Evolutionary conservation across 2,113 vertebrate species (phyloP), one percentile per base, ranked within the genome.

Genomic region (Cynoglossus semilaevis): DNA sequence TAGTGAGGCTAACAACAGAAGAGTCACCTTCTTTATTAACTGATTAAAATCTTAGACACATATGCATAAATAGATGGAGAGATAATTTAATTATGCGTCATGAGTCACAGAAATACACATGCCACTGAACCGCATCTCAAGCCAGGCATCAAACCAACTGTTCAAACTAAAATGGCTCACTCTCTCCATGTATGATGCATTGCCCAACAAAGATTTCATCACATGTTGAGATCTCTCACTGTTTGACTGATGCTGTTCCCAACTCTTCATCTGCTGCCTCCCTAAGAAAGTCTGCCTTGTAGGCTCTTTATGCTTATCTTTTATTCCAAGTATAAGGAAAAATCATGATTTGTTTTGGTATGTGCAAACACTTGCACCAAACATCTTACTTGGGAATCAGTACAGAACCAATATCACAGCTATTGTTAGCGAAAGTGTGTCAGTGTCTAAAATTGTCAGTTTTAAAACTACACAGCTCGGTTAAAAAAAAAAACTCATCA

Each of bases 161-260:
- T 60, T 83, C 64, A 75, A 71, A 58, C 67, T 51, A 81, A 71
- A 74, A 83, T 81, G 69, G 72, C 75, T 82, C 72, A 71, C 65
- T 74, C 62, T 63, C 41, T 75, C 66, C 74, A 56, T 76, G 82
- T 82, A 84, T 84, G 84, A 85, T 77, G 63, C 59, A 47, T 58
- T 83, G 78, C 82, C 85, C 83, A 81, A 74, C 54, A 9, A 81
- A 79, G 71, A 84, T 84, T 80, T 83, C 79, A 79, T 83, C 81
- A 68, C 75, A 85, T 83, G 74, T 77, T 64, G 74, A 77, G 76
- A 76, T 87, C 76, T 70, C 73, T 84, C 72, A 54, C 67, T 73
- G 70, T 80, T 47, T 51, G 51, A 37, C 15, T 2, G 74, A 83
- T 76, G 80, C 37, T 5, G 22, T 72, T 72, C 74, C 87, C 81